phyloP scores from a whole-genome alignment of 64 coral and sea anemone species.

The Dendrophyllia cribrosa region DNA sequence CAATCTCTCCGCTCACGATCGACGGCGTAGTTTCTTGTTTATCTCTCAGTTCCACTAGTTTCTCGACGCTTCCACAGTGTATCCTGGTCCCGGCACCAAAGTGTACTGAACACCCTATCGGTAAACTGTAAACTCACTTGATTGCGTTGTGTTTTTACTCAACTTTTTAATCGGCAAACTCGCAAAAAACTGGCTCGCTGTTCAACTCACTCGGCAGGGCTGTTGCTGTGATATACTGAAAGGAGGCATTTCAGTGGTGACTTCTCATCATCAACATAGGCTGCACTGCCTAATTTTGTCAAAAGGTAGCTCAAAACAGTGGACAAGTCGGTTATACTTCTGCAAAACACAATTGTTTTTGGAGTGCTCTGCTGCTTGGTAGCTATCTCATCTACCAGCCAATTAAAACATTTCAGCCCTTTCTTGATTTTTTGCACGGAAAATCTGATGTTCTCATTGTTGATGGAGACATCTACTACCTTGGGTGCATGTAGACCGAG shows the following conservation, averaged over 20 bases:
- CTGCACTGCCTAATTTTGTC: background rate
- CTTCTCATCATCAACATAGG: background rate
- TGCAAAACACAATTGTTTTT: slow-evolving; percentile 26
- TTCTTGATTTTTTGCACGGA: background rate
- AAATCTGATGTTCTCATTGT: slow-evolving; percentile 33
- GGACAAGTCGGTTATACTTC: slow-evolving; percentile 1
- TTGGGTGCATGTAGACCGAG: background rate
- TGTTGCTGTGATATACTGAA: slow-evolving; percentile 39
- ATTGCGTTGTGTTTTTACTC: too few relatives aligned
- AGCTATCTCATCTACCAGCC: background rate
- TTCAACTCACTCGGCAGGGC: background rate
- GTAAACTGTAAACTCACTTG: too few relatives aligned
- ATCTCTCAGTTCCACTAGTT: too few relatives aligned
- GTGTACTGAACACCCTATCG: too few relatives aligned
- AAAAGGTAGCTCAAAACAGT: slow-evolving; percentile 6
- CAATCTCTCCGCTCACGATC: too few relatives aligned
- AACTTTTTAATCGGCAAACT: too few relatives aligned
- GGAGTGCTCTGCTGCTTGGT: background rate
- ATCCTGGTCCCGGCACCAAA: too few relatives aligned
- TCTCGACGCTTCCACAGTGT: too few relatives aligned
- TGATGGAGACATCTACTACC: slow-evolving; percentile 21
- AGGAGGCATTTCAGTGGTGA: background rate
- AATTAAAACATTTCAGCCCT: slow-evolving; percentile 6
- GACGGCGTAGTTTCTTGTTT: too few relatives aligned
- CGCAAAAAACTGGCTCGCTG: too few relatives aligned